Evolutionary conservation across 2,797 vertebrate genomes (phyloP).

Genomic region (Premnoplex brunnescens): DNA sequence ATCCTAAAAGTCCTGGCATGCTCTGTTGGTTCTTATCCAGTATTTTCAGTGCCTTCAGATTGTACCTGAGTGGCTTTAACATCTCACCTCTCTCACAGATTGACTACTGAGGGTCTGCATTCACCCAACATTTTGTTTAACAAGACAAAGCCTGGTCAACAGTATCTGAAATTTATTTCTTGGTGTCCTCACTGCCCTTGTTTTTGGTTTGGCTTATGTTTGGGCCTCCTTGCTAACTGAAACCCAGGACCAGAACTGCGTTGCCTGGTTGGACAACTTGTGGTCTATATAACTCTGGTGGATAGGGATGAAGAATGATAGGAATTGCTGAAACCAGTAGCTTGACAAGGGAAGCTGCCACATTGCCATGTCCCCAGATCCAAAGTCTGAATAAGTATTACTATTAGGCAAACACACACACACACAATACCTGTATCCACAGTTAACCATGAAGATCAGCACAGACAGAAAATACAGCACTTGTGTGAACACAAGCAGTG

Average conservation of each 20-base stretch:
- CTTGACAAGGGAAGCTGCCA: neutral
- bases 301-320: neutral
- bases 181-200: neutral
- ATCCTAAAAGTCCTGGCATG: neutral
- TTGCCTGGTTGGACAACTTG: neutral
- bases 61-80: neutral
- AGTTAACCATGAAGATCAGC: neutral
- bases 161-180: neutral
- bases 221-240: neutral
- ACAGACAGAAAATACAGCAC: neutral
- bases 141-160: neutral
- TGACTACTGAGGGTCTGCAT: neutral
- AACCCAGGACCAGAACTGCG: neutral
- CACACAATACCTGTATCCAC: too few relatives aligned
- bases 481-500: neutral
- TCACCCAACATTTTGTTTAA: neutral
- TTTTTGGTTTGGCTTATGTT: neutral
- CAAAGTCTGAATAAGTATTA: neutral
- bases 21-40: neutral
- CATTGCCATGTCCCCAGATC: neutral
- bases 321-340: neutral
- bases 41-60: neutral
- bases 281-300: neutral
- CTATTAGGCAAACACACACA: neutral
- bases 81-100: neutral